Conservation (phyloP, 2,797 vertebrate species). For the Coendou prehensilis region DNA sequence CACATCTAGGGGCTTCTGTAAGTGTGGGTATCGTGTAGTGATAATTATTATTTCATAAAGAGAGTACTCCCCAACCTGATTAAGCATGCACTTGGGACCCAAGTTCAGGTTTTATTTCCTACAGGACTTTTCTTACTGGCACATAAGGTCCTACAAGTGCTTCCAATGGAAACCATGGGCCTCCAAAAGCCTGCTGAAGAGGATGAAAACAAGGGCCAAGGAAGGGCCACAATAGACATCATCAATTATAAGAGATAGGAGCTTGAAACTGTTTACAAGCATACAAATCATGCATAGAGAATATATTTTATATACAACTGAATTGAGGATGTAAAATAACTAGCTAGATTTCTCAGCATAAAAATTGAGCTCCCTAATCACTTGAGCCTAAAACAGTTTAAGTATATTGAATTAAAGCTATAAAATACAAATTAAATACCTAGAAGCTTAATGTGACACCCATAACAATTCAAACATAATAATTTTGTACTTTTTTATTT, state of each 20-base stretch:
- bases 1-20: background rate
- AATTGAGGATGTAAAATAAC: background rate
- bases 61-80: background rate
- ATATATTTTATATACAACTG: constrained; percentile 27
- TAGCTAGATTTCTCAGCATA: constrained; percentile 46
- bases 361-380: background rate
- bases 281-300: background rate
- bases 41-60: constrained; percentile 56
- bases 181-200: background rate
- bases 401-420: constrained; percentile 15
- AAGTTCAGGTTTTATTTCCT: background rate
- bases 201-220: background rate
- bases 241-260: background rate
- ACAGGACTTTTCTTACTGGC: background rate
- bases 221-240: background rate
- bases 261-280: background rate
- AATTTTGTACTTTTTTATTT: constrained; percentile 46
- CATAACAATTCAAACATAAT: constrained; percentile 1
- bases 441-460: background rate
- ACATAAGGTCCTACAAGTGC: background rate
- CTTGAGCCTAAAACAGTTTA: constrained; percentile 22
- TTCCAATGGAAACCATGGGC: background rate
- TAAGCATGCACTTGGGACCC: background rate
- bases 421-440: constrained; percentile 34
- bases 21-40: background rate